Base-by-base conservation (phyloP, 92 coral and sea anemone species). In the Montipora capitata region DNA sequence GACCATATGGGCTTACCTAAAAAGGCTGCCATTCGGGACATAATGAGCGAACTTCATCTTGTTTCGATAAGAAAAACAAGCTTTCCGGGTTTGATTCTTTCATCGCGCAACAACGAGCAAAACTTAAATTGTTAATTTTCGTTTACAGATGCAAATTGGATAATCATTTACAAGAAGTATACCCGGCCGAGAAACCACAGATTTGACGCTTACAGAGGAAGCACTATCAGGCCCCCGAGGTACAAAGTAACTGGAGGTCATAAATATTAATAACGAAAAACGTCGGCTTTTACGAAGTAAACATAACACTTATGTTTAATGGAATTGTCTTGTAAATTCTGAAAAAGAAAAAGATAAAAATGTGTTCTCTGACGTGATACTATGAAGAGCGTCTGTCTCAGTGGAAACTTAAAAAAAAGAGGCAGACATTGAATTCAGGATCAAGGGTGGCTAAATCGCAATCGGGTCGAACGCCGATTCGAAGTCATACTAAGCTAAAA, bases 251-350 rank as follows among this genome's bases (percentile, higher is more conserved):
- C 69, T 48, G 52, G 69, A 3, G 2, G 40, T 62, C 72, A 78
- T 78, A 42, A 78, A 78, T 78, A 78, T 78, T 78, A n/a, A 78
- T 78, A 15, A 18, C 39, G 20, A 61, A 61, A 61, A 63, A 63
- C 61, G 4, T 4, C 52, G 41, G 17, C 20, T 52, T 54, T 51
- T 42, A 20, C 39, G 75, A 70, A 13, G 16, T 49, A 48, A 20
- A 10, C 41, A 74, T 49, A 49, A 56, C 13, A 51, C 48, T 62
- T 49, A 77, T 14, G 1, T 62, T 62, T 43, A n/a, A 78, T 61
- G 61, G 20, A 3, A 5, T 4, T 40, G 42, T 15, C 39, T 7
- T n/a, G 66, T 18, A 56, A 39, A 2, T 56, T 39, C 18, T 17
- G 12, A 16, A 5, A 12, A 52, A 38, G 1, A 35, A 4, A 10